These are phyloP conservation scores for Regulus satrapa DNA, from an alignment of 2,113 vertebrate species.

Conservation along the genomic window DNA sequence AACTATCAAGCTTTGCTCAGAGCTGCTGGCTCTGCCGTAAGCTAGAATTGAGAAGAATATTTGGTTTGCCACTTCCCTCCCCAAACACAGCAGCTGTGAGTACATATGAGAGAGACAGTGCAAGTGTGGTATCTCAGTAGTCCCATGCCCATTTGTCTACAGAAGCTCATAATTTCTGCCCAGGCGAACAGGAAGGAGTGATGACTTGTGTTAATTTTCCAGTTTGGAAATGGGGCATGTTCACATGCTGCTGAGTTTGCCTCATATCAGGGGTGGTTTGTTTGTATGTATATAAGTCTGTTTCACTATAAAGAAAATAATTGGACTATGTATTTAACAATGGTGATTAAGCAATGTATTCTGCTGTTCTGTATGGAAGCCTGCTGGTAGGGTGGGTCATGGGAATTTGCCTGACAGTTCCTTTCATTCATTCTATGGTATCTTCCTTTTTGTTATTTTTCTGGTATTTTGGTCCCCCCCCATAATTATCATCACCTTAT, in stretches of 20 bases:
- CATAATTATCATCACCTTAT: not conserved
- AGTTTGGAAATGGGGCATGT: not conserved
- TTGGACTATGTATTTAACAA: not conserved
- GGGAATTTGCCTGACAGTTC: not conserved
- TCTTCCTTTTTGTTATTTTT: not conserved
- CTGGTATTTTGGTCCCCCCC: not conserved
- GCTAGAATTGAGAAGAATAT: not conserved
- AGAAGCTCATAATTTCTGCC: not conserved
- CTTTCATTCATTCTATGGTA: not conserved
- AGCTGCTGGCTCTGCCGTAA: not conserved
- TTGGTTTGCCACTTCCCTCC: not conserved
- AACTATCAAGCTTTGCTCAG: not conserved
- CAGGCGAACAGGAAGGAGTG: not conserved
- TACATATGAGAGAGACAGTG: not conserved
- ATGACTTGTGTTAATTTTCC: slow-evolving; percentile 18
- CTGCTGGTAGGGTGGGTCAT: not conserved
- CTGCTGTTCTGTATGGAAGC: not conserved
- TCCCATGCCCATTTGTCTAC: not conserved
- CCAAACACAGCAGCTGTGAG: rapidly evolving
- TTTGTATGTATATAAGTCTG: not conserved
- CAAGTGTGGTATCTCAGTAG: not conserved
- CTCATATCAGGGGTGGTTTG: not conserved
- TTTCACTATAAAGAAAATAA: not conserved
- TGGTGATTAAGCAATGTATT: not conserved
- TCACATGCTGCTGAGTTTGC: not conserved